Evolutionary conservation across 2,113 vertebrate genomes (phyloP), one percentile per base, ranked within the genome.

Genomic region (Illadopsis cleaveri): DNA sequence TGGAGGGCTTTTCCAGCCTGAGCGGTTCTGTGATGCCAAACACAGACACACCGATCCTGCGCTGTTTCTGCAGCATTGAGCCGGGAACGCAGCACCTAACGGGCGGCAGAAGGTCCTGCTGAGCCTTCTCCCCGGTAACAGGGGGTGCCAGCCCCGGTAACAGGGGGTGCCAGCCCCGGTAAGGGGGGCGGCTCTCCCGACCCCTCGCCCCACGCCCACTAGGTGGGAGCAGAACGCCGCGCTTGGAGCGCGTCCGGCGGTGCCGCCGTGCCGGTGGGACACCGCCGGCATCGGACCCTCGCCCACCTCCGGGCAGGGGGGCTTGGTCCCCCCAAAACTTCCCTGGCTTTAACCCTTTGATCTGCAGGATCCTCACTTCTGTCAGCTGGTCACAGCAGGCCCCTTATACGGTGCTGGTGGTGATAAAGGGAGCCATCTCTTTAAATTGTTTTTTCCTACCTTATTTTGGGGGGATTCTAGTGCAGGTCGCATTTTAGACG

Each of bases 211-310:
- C 45, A 2, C 21, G 86, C 58, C 95, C 96, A 23, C 96, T 96
- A 94, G 97, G 66, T 94, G 96, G 96, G 90, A 96, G 95, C 95
- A 97, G 25, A 90, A 44, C 62, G 5, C 83, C 19, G 82, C 53
- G 2, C 47, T 68, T 5, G 25, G 54, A 45, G 82, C 45, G 35
- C 69, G 14, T n/a, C 65, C 17, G 42, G 44, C 48, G 5, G 25
- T 3, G 35, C 48, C 13, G 31, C 56, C 9, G 40, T 3, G 30
- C 11, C 66, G 4, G 15, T 2, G 90, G 65, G 56, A 64, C 50
- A 5, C 10, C 3, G 22, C 51, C 17, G 22, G 35, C 51, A 5
- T 5, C 48, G 19, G 11, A 20, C 10, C 38, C 27, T 20, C 5
- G 3, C 31, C 19, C n/a, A 2, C 3, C 82, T 2, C n/a, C 1